phyloP scores from a whole-genome alignment of 1,140 invertebrate species.

The Philopotamus ludificatus region DNA sequence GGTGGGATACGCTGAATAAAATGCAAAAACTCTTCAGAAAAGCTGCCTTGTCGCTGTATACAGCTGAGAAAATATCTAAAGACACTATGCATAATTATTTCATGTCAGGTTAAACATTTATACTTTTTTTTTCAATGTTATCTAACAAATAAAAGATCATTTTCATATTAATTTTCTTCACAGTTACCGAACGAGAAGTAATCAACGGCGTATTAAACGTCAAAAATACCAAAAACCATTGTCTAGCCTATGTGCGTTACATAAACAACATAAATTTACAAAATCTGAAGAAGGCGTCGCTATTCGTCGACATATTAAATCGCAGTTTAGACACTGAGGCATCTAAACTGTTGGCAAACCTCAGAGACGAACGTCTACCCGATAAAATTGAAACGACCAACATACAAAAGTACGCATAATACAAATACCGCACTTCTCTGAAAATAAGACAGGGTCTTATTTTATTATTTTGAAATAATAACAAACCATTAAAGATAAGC shows the following conservation, averaged over 20 bases:
- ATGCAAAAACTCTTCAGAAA: conserved; percentile 95
- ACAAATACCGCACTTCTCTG: neutral
- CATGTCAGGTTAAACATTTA: conserved; percentile 80
- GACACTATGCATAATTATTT: conserved; percentile 98
- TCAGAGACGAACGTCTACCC: conserved; percentile 84
- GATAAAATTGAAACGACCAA: conserved; percentile 86
- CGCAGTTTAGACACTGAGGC: conserved; percentile 92
- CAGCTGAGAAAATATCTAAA: conserved; percentile 82
- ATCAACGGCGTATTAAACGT: conserved; percentile 94
- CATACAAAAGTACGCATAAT: conserved; percentile 70
- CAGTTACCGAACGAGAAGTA: conserved; percentile 96
- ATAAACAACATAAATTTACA: conserved; percentile 98
- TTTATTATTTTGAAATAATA: neutral
- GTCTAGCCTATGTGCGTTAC: conserved; percentile 91
- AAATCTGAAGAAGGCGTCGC: conserved; percentile 88
- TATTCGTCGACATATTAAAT: conserved; percentile 94
- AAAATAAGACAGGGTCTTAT: no score
- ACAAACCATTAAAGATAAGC: no score
- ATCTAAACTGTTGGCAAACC: conserved; percentile 81
- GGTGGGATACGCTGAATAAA: conserved; percentile 95
- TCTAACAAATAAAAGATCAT: conserved; percentile 19
- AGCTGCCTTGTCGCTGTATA: conserved; percentile 81
- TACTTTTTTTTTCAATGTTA: conserved; percentile 1
- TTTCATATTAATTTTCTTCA: conserved; percentile 42
- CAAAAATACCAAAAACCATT: conserved; percentile 94